Conservation (phyloP, 1,140 invertebrate genomes). For the Diorhabda sublineata region DNA sequence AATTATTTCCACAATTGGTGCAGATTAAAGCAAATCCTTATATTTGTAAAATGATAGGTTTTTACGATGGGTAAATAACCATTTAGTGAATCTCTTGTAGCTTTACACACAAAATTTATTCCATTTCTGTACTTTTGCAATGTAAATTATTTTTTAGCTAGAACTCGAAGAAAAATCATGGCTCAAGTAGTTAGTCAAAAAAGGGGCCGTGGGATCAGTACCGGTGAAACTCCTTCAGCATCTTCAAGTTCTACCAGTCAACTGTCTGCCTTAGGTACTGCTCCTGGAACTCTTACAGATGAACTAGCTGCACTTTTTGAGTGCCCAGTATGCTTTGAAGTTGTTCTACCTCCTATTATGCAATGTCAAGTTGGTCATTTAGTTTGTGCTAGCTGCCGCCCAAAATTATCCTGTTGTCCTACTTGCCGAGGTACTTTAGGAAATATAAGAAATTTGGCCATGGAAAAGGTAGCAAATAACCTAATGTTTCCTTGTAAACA, state of each 20-base stretch:
- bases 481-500: constrained; percentile 99
- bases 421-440: constrained; percentile 95
- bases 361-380: constrained; percentile 86
- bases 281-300: constrained; percentile 62
- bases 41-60: no score
- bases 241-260: constrained; percentile 29
- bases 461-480: constrained; percentile 98
- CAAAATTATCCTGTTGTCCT: constrained; percentile 94
- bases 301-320: constrained; percentile 95
- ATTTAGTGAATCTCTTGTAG: no score
- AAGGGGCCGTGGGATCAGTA: constrained; percentile 29
- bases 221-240: constrained; percentile 30
- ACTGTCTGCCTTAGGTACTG: constrained; percentile 26
- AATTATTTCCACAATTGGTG: no score
- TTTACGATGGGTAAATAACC: no score
- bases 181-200: constrained; percentile 37
- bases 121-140: no score
- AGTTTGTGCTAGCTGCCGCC: constrained; percentile 91
- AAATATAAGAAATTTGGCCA: constrained; percentile 95
- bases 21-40: no score
- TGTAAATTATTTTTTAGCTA: no score
- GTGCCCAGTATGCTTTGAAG: constrained; percentile 99
- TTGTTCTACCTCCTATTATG: constrained; percentile 93
- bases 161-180: constrained; percentile 19
- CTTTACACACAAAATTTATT: no score